Conservation (phyloP, 2,888 invertebrate species). For the Scaptodrosophila latifasciaeformis region DNA sequence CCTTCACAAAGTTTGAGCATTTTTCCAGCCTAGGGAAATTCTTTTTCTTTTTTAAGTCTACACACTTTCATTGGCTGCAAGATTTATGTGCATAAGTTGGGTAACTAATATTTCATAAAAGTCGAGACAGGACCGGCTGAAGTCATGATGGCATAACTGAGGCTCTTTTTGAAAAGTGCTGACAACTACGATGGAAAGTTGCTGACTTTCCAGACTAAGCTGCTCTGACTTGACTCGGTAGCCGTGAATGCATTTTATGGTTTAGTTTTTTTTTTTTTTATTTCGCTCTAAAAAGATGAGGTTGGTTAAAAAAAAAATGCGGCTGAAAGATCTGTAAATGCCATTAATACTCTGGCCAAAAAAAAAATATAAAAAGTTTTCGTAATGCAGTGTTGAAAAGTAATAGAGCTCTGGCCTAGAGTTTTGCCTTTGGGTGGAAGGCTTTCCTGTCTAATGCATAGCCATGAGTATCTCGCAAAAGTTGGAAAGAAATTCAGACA, state of each 20-base stretch:
- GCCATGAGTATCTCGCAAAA: no score
- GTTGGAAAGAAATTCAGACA: no score
- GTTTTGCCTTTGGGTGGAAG: no score
- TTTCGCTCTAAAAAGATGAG: no score
- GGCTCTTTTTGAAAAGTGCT: constrained; percentile 44
- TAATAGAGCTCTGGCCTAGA: no score
- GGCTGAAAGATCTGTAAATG: no score
- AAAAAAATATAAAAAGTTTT: no score
- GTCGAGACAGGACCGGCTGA: constrained; percentile 26
- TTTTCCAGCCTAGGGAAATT: background rate
- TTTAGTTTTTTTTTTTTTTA: constrained; percentile 22
- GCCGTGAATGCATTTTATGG: constrained; percentile 37
- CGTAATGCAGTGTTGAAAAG: no score
- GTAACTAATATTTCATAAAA: constrained; percentile 63
- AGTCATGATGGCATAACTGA: background rate
- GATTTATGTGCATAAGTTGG: constrained; percentile 66
- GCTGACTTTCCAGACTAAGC: constrained; percentile 56
- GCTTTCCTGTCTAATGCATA: no score
- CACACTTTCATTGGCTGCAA: constrained; percentile 22
- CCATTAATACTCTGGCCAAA: no score
- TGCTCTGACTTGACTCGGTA: no score
- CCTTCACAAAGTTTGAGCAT: background rate
- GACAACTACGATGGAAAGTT: constrained; percentile 60
- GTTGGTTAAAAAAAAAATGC: constrained; percentile 31
- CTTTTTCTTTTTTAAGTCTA: background rate